Base-by-base conservation (phyloP, 1,140 invertebrate species). In the Steinernema khuongi region DNA sequence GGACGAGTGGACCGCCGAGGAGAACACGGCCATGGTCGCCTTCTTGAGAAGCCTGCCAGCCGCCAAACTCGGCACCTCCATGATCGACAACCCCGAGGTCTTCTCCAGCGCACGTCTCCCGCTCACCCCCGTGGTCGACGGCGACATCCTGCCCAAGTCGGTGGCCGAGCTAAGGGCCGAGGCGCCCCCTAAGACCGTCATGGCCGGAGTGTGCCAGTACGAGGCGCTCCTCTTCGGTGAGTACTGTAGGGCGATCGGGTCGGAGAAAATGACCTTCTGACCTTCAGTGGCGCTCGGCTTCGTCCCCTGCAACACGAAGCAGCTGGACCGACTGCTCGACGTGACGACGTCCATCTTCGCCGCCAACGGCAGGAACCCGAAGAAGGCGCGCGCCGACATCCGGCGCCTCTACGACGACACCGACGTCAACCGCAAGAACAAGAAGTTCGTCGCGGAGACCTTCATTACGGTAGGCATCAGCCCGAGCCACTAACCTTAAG, bases 71-170 rank as follows among this genome's bases (percentile, higher is more conserved):
- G 71, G 71, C 1, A 68, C 67, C 22, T 67, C 44, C n/a, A 78
- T 77, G 76, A 79, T 77, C 68, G 71, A 71, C 18, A 70, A 60
- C 2, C 67, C 67, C 2, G 43, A 33, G 17, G 32, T 77, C 31
- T 77, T 77, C 70, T 31, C 31, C 19, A 74, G 75, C 19, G 66
- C 44, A 30, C 31, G 70, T 19, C 74, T 87, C 91, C 93, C 0
- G 94, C 95, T 86, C 4, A 91, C 94, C 0, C 93, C 94, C 0
- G 91, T 95, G 26, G 91, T 96, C 14, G 94, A 97, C 86, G 94
- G 94, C 0, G 88, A 92, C 17, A 95, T 96, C 85, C 87, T 97
- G 22, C 77, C 77, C 1, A 22, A 71, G n/a, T 19, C 36, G n/a
- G n/a, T 78, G 4, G 36, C 32, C 19, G 43, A 66, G 22, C 73